Evolutionary conservation across 2,113 vertebrate species (phyloP).

Genomic region (Protobothrops flavoviridis): DNA sequence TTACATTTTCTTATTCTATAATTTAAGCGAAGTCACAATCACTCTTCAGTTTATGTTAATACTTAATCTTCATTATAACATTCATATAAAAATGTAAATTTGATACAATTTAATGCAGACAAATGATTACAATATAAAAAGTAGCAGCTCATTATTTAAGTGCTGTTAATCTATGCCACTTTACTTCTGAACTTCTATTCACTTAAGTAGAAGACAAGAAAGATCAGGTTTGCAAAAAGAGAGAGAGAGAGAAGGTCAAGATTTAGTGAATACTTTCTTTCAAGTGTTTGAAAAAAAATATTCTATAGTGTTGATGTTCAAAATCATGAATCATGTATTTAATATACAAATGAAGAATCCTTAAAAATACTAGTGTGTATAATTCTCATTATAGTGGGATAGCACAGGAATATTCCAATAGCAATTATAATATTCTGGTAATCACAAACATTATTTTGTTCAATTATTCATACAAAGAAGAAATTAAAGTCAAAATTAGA

Average conservation of each 20-base stretch:
- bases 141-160: neutral
- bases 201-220: neutral
- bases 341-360: neutral
- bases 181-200: neutral
- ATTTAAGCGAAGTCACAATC: neutral
- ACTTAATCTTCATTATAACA: neutral
- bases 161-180: neutral
- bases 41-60: neutral
- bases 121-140: neutral
- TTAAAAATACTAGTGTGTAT: neutral
- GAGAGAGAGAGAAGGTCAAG: neutral
- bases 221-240: neutral
- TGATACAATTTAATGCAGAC: neutral
- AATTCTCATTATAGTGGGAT: neutral
- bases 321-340: neutral
- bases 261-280: neutral
- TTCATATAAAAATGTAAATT: constrained; percentile 11
- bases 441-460: neutral
- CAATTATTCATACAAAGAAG: neutral
- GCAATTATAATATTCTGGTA: neutral
- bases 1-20: neutral
- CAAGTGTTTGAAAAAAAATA: neutral
- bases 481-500: neutral
- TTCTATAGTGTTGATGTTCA: neutral
- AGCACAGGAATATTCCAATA: neutral